A percentile compares a stretch with the other conserved stretches of the same genome.
These are phyloP conservation scores for Ips typographus DNA, from an alignment of 1,140 invertebrate species.

Conservation along the genomic window DNA sequence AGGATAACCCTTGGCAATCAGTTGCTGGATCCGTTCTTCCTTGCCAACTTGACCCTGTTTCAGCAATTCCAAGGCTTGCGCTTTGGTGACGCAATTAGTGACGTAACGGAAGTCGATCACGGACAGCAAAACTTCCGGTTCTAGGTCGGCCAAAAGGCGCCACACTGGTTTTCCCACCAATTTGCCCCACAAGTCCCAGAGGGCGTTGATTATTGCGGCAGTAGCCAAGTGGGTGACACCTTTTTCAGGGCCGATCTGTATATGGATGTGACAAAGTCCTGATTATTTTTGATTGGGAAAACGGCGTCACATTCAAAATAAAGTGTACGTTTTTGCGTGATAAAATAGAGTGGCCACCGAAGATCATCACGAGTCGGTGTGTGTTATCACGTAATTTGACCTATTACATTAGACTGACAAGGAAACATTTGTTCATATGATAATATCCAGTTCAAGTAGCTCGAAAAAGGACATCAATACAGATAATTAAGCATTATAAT, in stretches of 20 bases:
- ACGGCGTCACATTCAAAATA: too few relatives aligned
- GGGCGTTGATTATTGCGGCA: constrained; percentile 84
- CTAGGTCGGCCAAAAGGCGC: constrained; percentile 80
- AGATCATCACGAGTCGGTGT: too few relatives aligned
- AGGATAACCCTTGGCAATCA: constrained; percentile 68
- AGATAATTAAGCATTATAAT: too few relatives aligned
- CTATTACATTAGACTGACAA: too few relatives aligned
- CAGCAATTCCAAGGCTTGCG: constrained; percentile 77
- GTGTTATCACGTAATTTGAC: too few relatives aligned
- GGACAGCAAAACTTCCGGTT: constrained; percentile 78
- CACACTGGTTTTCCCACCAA: constrained; percentile 84
- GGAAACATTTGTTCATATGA: too few relatives aligned
- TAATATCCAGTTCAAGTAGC: too few relatives aligned
- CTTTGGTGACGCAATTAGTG: constrained; percentile 76
- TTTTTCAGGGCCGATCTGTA: constrained; percentile 87
- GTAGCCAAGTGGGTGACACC: constrained; percentile 85
- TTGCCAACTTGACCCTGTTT: constrained; percentile 61
- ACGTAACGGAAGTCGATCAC: constrained; percentile 85
- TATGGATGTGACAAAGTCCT: too few relatives aligned
- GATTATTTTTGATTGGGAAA: too few relatives aligned
- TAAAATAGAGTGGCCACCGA: too few relatives aligned
- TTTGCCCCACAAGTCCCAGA: constrained; percentile 91
- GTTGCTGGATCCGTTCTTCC: constrained; percentile 59
- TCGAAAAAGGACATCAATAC: too few relatives aligned
- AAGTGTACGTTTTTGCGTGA: too few relatives aligned